Base-by-base conservation (phyloP, 1,140 invertebrate genomes). In the Temnothorax longispinosus region DNA sequence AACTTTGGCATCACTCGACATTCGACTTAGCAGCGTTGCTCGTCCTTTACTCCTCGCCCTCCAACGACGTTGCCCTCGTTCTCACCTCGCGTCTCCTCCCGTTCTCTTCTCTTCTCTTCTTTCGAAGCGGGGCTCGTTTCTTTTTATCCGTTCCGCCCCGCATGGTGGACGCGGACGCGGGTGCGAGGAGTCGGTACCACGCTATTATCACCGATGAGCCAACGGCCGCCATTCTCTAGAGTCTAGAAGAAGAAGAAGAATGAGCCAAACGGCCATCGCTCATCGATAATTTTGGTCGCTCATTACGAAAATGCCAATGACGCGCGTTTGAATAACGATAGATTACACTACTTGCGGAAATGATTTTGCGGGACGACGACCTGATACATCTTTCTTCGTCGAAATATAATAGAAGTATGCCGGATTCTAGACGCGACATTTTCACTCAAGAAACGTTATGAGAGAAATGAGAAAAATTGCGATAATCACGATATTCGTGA, bases 1-100 rank as follows among this genome's bases (percentile, higher is more conserved):
- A 95, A 95, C 94, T 95, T 95, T 95, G 94, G 95, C 95, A 95
- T 94, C 94, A 95, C 93, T 94, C 94, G 93, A 94, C 93, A 91
- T 94, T 95, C 93, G 93, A 93, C 92, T 94, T 92, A 88, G 86
- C 91, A 88, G 88, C 77, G 87, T 89, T 78, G 65, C 85, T 32
- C 75, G 52, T 74, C 65, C 65, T 77, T 67, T 72, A 5, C 52
- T 56, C 44, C 84, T 90, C 82, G 74, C 78, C 77, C 78, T 75
- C 56, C 81, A 75, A 85, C 89, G 81, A 74, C 56, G 52, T 77
- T 86, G 84, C 56, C 80, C 86, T 88, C 75, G 54, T 90, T 90
- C 84, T 89, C 58, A 54, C 56, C 56, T 75, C 77, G 87, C 35
- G 35, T 18, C n/a, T 18, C 77, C 85, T 88, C 87, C 52, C 88